Base-by-base conservation (phyloP, 2,113 vertebrate genomes). In the Papio anubis region DNA sequence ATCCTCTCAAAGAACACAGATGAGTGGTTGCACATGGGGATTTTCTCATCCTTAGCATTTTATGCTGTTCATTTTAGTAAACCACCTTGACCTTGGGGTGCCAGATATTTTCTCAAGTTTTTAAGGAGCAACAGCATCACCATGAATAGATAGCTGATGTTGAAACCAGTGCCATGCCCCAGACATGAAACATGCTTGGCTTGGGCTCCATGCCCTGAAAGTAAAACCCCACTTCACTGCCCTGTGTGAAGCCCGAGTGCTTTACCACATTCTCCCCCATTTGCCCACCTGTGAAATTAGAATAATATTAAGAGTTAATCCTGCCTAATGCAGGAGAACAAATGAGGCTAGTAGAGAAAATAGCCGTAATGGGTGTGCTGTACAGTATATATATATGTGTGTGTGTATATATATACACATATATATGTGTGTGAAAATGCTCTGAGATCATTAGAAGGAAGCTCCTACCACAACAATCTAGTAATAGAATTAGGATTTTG, bases 271-370 rank as follows among this genome's bases (percentile, higher is more conserved):
- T 43, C 43, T 75, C 80, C 21, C 78, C 35, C 1, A 0, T 93
- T 88, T 90, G 70, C 38, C 87, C 83, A 92, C 75, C 87, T 85
- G 8, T 93, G 84, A 82, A 96, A 85, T 92, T 70, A 96, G 87
- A 86, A 43, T 70, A 91, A 68, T 92, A 80, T 14, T 64, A 64
- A 32, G 14, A 64, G 84, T 76, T 90, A 72, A 80, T 90, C 88
- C 88, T 97, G 94, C 89, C 83, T 86, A 90, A 76, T 84, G 80
- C 76, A 50, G 79, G 90, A 92, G 72, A 97, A 81, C 50, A 81
- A 89, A 66, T 90, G 75, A 95, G 61, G 35, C 70, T 35, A 32
- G 81, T 13, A 52, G 88, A 78, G 70, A 88, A 97, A 76, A 80
- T 4, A 94, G 43, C 84, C 7, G 8, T 40, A 32, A 27, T 43